A percentile compares a stretch with the other conserved stretches of the same genome.
Evolutionary conservation across 2,888 invertebrate genomes (phyloP).

Genomic region (Dolichopus griseipennis): DNA sequence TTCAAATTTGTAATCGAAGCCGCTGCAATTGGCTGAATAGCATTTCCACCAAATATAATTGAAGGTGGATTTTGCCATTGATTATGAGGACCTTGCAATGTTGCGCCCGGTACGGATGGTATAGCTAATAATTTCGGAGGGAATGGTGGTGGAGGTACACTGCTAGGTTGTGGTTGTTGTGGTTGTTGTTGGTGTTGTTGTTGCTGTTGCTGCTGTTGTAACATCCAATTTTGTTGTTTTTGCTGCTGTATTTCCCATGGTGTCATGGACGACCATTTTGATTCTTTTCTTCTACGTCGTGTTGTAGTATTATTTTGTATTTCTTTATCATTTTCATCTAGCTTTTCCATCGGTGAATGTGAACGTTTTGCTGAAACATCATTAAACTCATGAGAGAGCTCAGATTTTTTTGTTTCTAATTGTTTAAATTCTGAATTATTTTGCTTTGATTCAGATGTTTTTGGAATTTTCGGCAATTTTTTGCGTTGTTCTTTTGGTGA

Average conservation of each 20-base stretch:
- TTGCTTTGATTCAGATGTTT: conserved; percentile 15
- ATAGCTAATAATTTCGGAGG: conserved; percentile 18
- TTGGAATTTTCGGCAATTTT: conserved; percentile 19
- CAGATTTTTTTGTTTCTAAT: conserved; percentile 19
- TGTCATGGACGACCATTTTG: conserved; percentile 18
- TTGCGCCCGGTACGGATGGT: conserved; percentile 20
- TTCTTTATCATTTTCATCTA: conserved; percentile 20
- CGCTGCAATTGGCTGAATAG: conserved; percentile 1
- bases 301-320: background rate
- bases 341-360: conserved; percentile 35
- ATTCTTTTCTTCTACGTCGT: conserved; percentile 14
- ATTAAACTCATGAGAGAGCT: conserved; percentile 21
- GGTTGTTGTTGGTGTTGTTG: background rate
- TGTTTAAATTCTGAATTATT: conserved; percentile 22
- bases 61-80: conserved; percentile 24
- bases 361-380: conserved; percentile 29
- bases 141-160: conserved; percentile 20
- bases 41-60: conserved; percentile 20
- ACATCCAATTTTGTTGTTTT: conserved; percentile 9
- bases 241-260: conserved; percentile 16
- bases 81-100: conserved; percentile 25
- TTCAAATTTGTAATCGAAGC: background rate
- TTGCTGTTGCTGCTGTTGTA: background rate
- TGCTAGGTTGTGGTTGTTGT: background rate
- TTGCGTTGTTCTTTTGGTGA: conserved; percentile 20